These are phyloP conservation scores for Drosophila tripunctata DNA, from an alignment of 2,888 invertebrate genomes.

Conservation along the genomic window DNA sequence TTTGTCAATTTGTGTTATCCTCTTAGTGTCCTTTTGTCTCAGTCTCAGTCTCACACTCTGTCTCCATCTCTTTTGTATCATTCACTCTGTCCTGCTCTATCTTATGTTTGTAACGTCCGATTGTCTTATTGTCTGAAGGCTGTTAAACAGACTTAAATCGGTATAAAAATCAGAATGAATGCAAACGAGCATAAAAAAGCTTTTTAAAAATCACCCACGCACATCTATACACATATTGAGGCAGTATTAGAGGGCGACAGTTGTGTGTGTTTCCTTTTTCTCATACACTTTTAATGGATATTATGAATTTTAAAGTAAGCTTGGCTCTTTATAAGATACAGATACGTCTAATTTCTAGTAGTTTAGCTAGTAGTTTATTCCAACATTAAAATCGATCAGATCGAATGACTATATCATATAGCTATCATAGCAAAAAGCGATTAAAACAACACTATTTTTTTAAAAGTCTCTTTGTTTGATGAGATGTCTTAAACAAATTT, in stretches of 20 bases:
- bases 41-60: neutral
- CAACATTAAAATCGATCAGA: no score
- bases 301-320: no score
- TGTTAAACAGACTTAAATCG: conserved; percentile 72
- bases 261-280: neutral
- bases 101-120: conserved; percentile 25
- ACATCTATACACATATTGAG: conserved; percentile 16
- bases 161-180: conserved; percentile 66
- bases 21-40: conserved; percentile 39
- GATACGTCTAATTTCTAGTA: no score
- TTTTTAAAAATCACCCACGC: conserved; percentile 58
- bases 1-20: conserved; percentile 68
- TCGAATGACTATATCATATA: no score
- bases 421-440: no score
- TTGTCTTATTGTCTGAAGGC: conserved; percentile 67
- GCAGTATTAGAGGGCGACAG: conserved; percentile 5
- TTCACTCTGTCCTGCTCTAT: neutral
- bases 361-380: no score
- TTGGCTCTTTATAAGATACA: no score
- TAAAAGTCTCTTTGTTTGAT: no score
- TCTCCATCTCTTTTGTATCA: neutral
- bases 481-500: no score
- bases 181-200: conserved; percentile 76
- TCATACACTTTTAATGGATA: no score
- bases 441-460: no score